phyloP scores from a whole-genome alignment of 2,113 vertebrate species.

The Willisornis vidua region DNA sequence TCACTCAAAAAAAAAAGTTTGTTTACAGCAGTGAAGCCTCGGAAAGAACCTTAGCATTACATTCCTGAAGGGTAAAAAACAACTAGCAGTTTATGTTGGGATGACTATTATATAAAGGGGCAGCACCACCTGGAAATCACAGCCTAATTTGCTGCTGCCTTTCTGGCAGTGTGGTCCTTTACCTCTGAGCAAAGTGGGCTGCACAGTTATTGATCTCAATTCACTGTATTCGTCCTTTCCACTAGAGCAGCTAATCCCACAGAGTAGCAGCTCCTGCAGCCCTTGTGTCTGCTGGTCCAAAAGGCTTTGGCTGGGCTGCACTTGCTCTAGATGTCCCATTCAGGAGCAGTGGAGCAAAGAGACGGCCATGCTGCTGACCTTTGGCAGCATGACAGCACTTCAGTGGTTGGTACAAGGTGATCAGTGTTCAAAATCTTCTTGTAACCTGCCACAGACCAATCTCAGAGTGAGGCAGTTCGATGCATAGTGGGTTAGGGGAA shows the following conservation, averaged over 20 bases:
- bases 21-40: background rate
- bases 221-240: background rate
- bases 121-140: background rate
- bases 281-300: background rate
- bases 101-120: background rate
- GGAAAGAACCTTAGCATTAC: background rate
- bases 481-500: background rate
- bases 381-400: background rate
- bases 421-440: background rate
- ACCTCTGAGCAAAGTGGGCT: background rate
- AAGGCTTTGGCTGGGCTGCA: background rate
- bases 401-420: background rate
- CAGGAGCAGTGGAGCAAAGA: background rate
- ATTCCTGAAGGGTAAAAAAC: background rate
- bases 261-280: background rate
- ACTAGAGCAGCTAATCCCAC: background rate
- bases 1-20: background rate
- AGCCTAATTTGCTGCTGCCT: background rate
- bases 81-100: background rate
- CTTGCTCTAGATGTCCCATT: background rate
- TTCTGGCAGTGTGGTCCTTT: background rate
- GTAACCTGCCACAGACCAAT: rapidly evolving
- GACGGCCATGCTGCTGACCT: background rate
- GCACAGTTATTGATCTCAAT: background rate
- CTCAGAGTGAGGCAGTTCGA: background rate